Percentiles rank a stretch among this genome's conserved stretches.
phyloP scores from a whole-genome alignment of 2,797 vertebrate species.

The Erithacus rubecula region DNA sequence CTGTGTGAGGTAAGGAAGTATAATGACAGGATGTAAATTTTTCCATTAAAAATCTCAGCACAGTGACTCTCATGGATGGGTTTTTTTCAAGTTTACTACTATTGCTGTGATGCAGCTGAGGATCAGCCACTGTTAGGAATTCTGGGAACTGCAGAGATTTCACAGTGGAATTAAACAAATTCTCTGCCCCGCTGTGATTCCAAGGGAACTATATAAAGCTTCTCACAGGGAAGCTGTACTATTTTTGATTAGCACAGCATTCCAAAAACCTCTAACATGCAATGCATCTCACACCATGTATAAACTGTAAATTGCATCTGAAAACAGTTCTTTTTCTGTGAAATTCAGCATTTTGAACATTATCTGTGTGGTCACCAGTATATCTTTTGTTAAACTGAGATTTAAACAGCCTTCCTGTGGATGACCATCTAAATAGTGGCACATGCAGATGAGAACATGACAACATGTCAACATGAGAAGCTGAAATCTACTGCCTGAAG shows the following conservation, averaged over 20 bases:
- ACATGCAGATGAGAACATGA: background rate
- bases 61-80: background rate
- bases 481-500: background rate
- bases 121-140: background rate
- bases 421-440: background rate
- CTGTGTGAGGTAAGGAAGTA: background rate
- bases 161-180: background rate
- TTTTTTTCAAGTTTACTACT: background rate
- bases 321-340: background rate
- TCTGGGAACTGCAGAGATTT: background rate
- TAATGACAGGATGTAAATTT: background rate
- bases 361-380: background rate
- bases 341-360: background rate
- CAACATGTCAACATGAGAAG: too few species aligned
- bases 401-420: background rate
- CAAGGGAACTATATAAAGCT: background rate
- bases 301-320: background rate
- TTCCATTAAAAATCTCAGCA: background rate
- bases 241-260: background rate
- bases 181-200: background rate
- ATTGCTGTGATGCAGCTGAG: background rate
- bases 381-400: background rate
- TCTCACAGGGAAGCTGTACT: background rate
- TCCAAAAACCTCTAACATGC: background rate
- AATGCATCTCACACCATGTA: background rate